Evolutionary conservation across 2,113 vertebrate genomes (phyloP).

Genomic region (Tretioscincus oriximinensis): DNA sequence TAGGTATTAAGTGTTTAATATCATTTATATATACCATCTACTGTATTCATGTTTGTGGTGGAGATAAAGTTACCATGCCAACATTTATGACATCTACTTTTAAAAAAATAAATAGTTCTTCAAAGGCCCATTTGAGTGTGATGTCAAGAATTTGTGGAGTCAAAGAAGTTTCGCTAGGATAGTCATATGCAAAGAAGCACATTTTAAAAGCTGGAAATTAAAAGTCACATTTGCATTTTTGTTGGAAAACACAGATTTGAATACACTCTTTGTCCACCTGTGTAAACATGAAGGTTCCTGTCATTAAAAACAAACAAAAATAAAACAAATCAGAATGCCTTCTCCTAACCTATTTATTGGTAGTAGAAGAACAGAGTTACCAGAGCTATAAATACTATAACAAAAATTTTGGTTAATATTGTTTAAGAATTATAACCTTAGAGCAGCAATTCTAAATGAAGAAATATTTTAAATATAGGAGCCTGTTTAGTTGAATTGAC

Average conservation of each 20-base stretch:
- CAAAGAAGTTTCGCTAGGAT: conserved; percentile 23
- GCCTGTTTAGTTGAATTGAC: no score
- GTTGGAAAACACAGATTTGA: conserved; percentile 57
- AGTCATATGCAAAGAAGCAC: conserved; percentile 19
- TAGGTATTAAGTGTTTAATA: no score
- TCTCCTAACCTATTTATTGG: rapidly evolving
- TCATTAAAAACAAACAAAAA: conserved; percentile 10
- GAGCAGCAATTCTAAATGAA: background rate
- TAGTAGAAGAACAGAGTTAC: background rate
- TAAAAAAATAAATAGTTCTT: background rate
- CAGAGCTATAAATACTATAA: background rate
- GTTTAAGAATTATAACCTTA: background rate
- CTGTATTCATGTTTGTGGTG: background rate
- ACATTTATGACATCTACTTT: background rate
- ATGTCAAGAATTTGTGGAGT: conserved; percentile 15
- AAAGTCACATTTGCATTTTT: conserved; percentile 54
- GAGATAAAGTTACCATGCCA: background rate
- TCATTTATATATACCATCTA: background rate
- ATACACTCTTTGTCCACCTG: conserved; percentile 52
- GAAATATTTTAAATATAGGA: background rate
- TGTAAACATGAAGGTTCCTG: conserved; percentile 26
- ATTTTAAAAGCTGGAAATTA: conserved; percentile 44
- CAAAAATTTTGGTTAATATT: background rate
- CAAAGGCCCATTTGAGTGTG: conserved; percentile 1
- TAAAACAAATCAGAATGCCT: background rate